phyloP scores from a whole-genome alignment of 2,113 vertebrate species.

The Setophaga kirtlandii region DNA sequence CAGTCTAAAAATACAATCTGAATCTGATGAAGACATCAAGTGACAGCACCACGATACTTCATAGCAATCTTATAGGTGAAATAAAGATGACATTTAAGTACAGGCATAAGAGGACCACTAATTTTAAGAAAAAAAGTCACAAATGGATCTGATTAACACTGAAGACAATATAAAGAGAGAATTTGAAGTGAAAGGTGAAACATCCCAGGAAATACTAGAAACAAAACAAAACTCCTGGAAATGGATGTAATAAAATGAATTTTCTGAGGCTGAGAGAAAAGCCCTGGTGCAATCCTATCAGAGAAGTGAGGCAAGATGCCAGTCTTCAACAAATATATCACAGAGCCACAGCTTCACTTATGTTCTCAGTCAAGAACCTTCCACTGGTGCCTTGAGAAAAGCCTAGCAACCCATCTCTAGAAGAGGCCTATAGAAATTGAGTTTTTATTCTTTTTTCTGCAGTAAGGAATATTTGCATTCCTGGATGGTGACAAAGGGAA shows the following conservation, averaged over 20 bases:
- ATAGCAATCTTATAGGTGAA: background rate
- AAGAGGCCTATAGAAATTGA: background rate
- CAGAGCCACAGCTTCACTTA: background rate
- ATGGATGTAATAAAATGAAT: background rate
- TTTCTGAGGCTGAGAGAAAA: background rate
- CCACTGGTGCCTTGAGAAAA: background rate
- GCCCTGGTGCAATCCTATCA: fast-evolving
- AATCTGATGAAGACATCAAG: background rate
- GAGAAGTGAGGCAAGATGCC: background rate
- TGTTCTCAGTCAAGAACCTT: background rate
- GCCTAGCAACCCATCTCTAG: background rate
- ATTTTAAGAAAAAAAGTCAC: background rate
- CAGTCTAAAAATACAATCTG: background rate
- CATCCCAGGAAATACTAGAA: background rate
- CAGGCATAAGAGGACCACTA: background rate
- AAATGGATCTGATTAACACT: background rate
- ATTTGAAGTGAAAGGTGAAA: background rate
- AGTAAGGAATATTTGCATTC: background rate
- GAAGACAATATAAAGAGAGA: background rate
- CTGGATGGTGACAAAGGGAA: background rate
- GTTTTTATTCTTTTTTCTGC: background rate
- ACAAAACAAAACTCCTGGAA: background rate
- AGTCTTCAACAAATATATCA: background rate
- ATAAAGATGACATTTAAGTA: background rate
- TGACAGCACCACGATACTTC: background rate